These are phyloP conservation scores for Drosophila prostipennis DNA, from an alignment of 2,888 invertebrate genomes.

Conservation along the genomic window DNA sequence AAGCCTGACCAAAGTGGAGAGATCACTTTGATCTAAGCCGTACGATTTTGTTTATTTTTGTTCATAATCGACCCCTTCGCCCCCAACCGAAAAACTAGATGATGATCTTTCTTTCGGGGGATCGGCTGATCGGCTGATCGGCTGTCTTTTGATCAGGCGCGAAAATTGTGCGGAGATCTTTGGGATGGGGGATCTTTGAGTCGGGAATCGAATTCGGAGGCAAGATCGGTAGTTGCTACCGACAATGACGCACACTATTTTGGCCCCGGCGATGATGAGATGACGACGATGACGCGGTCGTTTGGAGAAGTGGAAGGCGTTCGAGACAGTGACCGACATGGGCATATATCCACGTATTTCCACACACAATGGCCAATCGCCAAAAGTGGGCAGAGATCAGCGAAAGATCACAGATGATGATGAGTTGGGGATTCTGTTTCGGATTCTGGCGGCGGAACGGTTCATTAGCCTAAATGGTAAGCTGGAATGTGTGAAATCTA, in stretches of 20 bases:
- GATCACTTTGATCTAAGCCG: slow-evolving; percentile 74
- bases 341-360: slow-evolving; percentile 49
- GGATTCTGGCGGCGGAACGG: slow-evolving; percentile 25
- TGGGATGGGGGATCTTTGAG: not conserved
- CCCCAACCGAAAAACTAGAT: slow-evolving; percentile 12
- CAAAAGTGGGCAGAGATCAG: slow-evolving; percentile 29
- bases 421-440: slow-evolving; percentile 31
- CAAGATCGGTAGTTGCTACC: slow-evolving; percentile 73
- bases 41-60: slow-evolving; percentile 77
- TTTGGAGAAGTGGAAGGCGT: slow-evolving; percentile 13
- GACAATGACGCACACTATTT: slow-evolving; percentile 70
- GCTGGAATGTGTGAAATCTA: slow-evolving; percentile 67
- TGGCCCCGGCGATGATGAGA: slow-evolving; percentile 12
- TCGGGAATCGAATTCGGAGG: slow-evolving; percentile 22
- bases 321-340: slow-evolving; percentile 43
- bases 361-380: slow-evolving; percentile 63
- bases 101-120: slow-evolving; percentile 26
- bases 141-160: slow-evolving; percentile 76
- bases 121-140: slow-evolving; percentile 2
- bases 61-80: slow-evolving; percentile 68
- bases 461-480: slow-evolving; percentile 74
- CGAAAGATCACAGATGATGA: slow-evolving; percentile 41
- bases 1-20: slow-evolving; percentile 54
- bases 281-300: slow-evolving; percentile 34
- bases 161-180: slow-evolving; percentile 63